Evolutionary conservation across 2,797 vertebrate species (phyloP).

Genomic region (Arrhamphus sclerolepis): DNA sequence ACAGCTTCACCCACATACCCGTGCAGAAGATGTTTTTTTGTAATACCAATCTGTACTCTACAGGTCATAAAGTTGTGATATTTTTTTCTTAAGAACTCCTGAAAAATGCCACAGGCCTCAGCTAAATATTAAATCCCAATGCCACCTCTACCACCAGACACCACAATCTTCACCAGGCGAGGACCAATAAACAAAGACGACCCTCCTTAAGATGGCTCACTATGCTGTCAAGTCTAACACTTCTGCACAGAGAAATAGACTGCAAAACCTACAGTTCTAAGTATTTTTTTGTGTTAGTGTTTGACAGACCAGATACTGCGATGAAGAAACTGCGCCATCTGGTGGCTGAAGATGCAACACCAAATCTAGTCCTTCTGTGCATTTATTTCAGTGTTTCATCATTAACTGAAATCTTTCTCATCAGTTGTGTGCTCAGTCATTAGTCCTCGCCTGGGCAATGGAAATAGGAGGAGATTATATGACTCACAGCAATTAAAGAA

Average conservation of each 20-base stretch:
- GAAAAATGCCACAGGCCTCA: conserved; percentile 59
- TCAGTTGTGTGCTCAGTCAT: conserved; percentile 38
- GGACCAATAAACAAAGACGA: conserved; percentile 36
- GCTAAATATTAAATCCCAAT: conserved; percentile 41
- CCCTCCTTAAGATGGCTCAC: conserved; percentile 14
- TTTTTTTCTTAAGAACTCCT: conserved; percentile 37
- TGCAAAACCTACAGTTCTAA: too few relatives aligned
- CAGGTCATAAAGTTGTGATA: conserved; percentile 37
- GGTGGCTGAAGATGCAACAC: neutral
- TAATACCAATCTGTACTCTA: conserved; percentile 55
- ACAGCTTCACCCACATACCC: conserved; percentile 65
- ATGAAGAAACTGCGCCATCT: neutral
- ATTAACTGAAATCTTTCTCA: neutral
- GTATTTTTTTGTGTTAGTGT: neutral
- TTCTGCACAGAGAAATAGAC: conserved; percentile 3
- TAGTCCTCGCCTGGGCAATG: conserved; percentile 43
- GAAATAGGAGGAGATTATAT: conserved; percentile 33
- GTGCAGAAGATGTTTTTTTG: conserved; percentile 64
- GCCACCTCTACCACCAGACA: neutral
- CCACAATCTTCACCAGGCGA: conserved; percentile 2
- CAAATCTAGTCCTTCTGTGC: neutral
- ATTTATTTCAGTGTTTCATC: conserved; percentile 16
- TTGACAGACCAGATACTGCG: neutral
- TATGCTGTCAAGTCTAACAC: conserved; percentile 1
- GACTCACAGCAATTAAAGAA: conserved; percentile 3